These are phyloP conservation scores for Anthonomus grandis DNA, from an alignment of 1,140 invertebrate species.

Conservation along the genomic window DNA sequence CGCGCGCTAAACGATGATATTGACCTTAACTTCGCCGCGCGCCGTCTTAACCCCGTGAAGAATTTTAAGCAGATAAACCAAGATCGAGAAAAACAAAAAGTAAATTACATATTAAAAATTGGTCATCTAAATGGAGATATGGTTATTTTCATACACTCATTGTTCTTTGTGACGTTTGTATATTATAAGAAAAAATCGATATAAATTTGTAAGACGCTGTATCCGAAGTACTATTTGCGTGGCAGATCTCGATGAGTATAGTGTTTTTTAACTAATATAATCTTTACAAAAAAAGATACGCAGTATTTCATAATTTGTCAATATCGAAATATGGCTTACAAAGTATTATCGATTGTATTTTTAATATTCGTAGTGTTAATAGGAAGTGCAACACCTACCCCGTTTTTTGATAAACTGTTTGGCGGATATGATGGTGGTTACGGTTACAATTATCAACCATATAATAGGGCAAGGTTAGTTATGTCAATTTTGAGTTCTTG, in stretches of 20 bases:
- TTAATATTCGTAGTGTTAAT: not conserved
- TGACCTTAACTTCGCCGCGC: not conserved
- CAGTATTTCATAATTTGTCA: not conserved
- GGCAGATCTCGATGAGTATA: not conserved
- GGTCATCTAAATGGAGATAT: not conserved
- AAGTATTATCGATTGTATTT: no score
- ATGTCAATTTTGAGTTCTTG: not conserved
- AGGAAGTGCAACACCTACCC: not conserved
- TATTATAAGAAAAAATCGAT: not conserved
- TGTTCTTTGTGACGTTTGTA: not conserved
- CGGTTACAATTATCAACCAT: not conserved
- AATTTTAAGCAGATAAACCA: slow-evolving; percentile 4
- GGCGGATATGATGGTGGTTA: not conserved
- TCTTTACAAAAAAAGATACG: not conserved
- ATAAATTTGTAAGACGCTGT: not conserved
- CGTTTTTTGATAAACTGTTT: slow-evolving; percentile 9
- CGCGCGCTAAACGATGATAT: not conserved
- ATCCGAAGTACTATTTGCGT: not conserved
- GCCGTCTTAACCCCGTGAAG: slow-evolving; percentile 2
- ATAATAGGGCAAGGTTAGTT: not conserved
- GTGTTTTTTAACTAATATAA: not conserved
- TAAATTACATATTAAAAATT: no score
- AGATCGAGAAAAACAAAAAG: not conserved
- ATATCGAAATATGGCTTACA: no score
- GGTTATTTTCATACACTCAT: not conserved